Evolutionary conservation across 2,888 invertebrate genomes (phyloP).

Genomic region (Myopa tessellatipennis): DNA sequence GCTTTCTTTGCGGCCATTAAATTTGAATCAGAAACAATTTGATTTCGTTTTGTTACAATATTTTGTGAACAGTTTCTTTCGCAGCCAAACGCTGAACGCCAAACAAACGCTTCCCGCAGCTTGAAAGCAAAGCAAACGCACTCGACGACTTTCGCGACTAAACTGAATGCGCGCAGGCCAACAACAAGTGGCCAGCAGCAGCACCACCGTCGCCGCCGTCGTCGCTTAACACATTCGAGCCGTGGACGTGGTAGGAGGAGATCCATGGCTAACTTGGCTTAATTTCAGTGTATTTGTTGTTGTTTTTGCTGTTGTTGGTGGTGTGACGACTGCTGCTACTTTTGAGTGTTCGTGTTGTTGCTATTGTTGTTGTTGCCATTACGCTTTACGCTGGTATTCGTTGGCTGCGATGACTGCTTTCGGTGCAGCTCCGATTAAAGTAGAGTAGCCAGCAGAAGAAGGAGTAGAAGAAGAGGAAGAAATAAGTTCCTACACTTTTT

Average conservation of each 20-base stretch:
- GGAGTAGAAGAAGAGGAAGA: not conserved
- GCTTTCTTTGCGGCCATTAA: not conserved
- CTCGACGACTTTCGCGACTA: constrained; percentile 69
- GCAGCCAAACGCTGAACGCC: constrained; percentile 21
- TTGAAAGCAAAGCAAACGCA: constrained; percentile 58
- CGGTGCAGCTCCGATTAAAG: not conserved
- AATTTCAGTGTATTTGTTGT: constrained; percentile 45
- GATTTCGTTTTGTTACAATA: constrained; percentile 34
- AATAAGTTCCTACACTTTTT: not conserved
- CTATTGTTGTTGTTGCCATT: constrained; percentile 5
- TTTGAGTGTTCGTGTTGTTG: constrained; percentile 7
- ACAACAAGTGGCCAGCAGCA: constrained; percentile 28
- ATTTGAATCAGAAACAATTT: not conserved
- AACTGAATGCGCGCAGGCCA: constrained; percentile 58
- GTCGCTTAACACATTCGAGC: not conserved
- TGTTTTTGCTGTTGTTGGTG: constrained; percentile 35
- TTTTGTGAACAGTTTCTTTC: constrained; percentile 29
- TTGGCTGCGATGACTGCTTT: not conserved
- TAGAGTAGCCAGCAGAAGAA: not conserved
- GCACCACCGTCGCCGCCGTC: not conserved
- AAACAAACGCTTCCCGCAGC: constrained; percentile 49
- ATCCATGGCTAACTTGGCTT: constrained; percentile 59
- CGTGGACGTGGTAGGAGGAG: constrained; percentile 46
- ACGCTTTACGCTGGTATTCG: not conserved
- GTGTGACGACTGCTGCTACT: constrained; percentile 9